Percentiles rank a stretch among this genome's conserved stretches.
Conservation (phyloP, 2,113 vertebrate species). For the Coptodon bakossiorum region DNA sequence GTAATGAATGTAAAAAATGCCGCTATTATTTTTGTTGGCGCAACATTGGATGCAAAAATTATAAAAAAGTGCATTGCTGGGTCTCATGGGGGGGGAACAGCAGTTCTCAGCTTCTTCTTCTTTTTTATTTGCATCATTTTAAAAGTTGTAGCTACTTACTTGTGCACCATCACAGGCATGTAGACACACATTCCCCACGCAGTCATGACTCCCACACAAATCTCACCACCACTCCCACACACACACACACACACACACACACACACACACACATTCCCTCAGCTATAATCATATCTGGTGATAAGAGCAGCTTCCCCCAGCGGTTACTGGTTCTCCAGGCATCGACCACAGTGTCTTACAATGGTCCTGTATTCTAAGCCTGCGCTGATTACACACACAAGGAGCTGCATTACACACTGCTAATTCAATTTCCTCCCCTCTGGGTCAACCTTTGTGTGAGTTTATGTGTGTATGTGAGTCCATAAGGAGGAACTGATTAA, state of each 20-base stretch:
- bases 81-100: neutral
- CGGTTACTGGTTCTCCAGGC: conserved; percentile 29
- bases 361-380: conserved; percentile 53
- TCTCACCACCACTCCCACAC: neutral
- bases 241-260: conserved; percentile 1
- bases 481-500: conserved; percentile 23
- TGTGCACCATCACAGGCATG: neutral
- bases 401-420: conserved; percentile 56
- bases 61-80: neutral
- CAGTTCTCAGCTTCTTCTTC: neutral
- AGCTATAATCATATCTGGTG: conserved; percentile 59
- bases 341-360: conserved; percentile 41
- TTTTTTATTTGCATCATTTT: neutral
- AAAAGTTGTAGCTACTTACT: neutral
- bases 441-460: conserved; percentile 32
- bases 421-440: conserved; percentile 68
- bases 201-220: conserved; percentile 47
- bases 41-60: neutral
- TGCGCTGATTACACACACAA: conserved; percentile 67
- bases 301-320: conserved; percentile 53
- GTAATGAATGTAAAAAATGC: neutral
- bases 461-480: conserved; percentile 5
- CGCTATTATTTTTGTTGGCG: neutral
- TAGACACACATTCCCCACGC: conserved; percentile 22
- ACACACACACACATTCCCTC: neutral